These are phyloP conservation scores for Rotaria sp. DNA, from an alignment of 2,888 invertebrate genomes.

Conservation along the genomic window DNA sequence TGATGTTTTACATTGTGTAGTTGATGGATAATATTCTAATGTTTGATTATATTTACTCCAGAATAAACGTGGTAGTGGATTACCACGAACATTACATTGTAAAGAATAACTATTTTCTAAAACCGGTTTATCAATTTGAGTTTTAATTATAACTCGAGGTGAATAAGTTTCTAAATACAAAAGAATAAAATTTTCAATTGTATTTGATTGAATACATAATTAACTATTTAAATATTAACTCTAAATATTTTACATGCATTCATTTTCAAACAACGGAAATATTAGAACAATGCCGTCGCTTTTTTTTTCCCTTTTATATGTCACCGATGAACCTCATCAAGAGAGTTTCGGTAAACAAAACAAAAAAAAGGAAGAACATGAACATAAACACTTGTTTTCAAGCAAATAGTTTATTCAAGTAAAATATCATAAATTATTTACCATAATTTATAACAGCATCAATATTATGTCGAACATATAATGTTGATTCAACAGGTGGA, in stretches of 20 bases:
- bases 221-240: neutral
- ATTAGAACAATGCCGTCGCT: neutral
- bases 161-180: constrained; percentile 13
- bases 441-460: neutral
- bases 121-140: neutral
- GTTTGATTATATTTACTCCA: constrained; percentile 18
- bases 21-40: neutral
- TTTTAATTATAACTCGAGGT: neutral
- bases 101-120: neutral
- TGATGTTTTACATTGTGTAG: neutral
- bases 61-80: neutral
- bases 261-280: neutral
- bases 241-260: neutral
- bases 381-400: too few relatives aligned
- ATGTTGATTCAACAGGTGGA: neutral
- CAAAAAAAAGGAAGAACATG: too few relatives aligned
- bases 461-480: neutral
- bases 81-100: neutral
- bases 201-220: neutral
- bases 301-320: neutral
- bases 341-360: neutral
- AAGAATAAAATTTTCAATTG: neutral
- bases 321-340: neutral
- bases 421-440: neutral
- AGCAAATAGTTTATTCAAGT: too few relatives aligned